Percentiles rank a stretch among this genome's conserved stretches.
Conservation (phyloP, 2,888 invertebrate species). For the Coremacera marginata region DNA sequence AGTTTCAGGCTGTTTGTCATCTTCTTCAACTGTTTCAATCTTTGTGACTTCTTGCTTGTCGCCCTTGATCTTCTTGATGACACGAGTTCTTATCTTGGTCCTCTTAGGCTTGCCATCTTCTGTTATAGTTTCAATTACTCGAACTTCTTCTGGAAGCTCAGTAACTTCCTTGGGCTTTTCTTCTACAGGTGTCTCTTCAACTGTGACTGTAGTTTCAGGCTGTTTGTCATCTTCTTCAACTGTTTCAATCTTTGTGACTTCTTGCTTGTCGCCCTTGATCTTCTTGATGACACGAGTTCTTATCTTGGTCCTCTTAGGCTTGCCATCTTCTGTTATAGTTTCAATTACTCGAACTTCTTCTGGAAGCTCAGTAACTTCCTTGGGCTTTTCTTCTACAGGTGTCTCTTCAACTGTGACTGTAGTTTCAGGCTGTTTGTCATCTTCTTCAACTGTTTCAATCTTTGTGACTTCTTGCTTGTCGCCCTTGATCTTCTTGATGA, state of each 20-base stretch:
- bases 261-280: constrained; percentile 46
- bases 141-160: constrained; percentile 50
- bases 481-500: constrained; percentile 47
- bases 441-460: constrained; percentile 48
- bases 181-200: constrained; percentile 45
- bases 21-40: constrained; percentile 53
- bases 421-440: constrained; percentile 45
- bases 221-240: constrained; percentile 51
- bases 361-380: constrained; percentile 44
- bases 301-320: constrained; percentile 43
- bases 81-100: constrained; percentile 52
- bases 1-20: constrained; percentile 49
- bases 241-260: constrained; percentile 49
- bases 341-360: constrained; percentile 46
- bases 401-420: constrained; percentile 46
- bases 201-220: constrained; percentile 47
- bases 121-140: constrained; percentile 40
- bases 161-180: constrained; percentile 37
- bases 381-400: constrained; percentile 37
- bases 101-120: constrained; percentile 49
- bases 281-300: constrained; percentile 48
- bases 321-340: constrained; percentile 44
- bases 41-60: constrained; percentile 52
- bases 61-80: constrained; percentile 52
- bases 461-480: constrained; percentile 47